Percentiles rank a stretch among this genome's conserved stretches.
Conservation (phyloP, 1,140 invertebrate species). For the Mercenaria mercenaria region DNA sequence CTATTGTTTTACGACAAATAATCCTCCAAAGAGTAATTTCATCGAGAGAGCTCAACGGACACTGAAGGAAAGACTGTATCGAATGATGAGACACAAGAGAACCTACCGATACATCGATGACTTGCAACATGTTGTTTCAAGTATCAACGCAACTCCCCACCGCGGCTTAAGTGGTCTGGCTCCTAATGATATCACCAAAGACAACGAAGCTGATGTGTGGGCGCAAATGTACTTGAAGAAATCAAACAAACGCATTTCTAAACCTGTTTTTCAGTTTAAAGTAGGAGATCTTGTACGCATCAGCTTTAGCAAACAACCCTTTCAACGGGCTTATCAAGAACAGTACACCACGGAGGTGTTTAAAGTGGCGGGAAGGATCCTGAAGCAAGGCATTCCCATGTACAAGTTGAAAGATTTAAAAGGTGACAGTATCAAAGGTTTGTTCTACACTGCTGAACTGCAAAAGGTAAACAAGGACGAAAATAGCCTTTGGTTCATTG, state of each 20-base stretch:
- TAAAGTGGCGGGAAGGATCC: conserved; percentile 46
- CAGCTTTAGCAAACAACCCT: conserved; percentile 47
- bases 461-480: conserved; percentile 60
- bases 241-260: not conserved
- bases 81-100: conserved; percentile 46
- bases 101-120: conserved; percentile 44
- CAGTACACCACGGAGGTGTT: conserved; percentile 61
- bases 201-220: no score
- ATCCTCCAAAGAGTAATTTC: no score
- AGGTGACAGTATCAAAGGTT: conserved; percentile 31
- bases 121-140: conserved; percentile 45
- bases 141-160: conserved; percentile 67
- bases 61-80: no score
- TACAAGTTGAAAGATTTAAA: conserved; percentile 59
- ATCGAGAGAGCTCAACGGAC: conserved; percentile 63
- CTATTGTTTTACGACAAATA: conserved; percentile 60
- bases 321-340: conserved; percentile 66
- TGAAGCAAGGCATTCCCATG: conserved; percentile 57
- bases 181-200: conserved; percentile 55
- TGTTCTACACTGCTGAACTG: conserved; percentile 59
- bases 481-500: conserved; percentile 59
- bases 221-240: no score
- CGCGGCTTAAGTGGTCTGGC: conserved; percentile 44
- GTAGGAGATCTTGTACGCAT: no score
- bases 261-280: conserved; percentile 30